A percentile compares a stretch with the other conserved stretches of the same genome.
Conservation (phyloP, 2,797 vertebrate genomes). For the Apodemus agrarius region DNA sequence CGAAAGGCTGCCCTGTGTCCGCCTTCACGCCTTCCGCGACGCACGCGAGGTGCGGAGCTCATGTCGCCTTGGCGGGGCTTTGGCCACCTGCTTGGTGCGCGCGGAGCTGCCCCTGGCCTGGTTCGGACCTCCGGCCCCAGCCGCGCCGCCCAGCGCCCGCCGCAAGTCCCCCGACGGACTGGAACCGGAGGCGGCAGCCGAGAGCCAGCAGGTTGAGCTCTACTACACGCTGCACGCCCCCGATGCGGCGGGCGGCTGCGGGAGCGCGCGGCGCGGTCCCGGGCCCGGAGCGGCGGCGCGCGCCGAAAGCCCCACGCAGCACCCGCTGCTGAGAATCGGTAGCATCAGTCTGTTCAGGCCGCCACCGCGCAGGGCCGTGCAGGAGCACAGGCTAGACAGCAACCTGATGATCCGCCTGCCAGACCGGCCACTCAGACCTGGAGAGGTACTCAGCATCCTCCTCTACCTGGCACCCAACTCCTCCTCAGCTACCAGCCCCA, state of each 20-base stretch:
- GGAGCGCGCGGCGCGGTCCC: constrained; percentile 80
- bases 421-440: constrained; percentile 94
- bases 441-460: constrained; percentile 93
- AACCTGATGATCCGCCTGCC: constrained; percentile 96
- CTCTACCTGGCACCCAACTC: constrained; percentile 96
- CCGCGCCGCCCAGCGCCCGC: constrained; percentile 88
- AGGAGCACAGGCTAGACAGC: constrained; percentile 95
- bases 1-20: constrained; percentile 95
- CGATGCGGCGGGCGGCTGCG: constrained; percentile 90
- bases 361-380: constrained; percentile 89
- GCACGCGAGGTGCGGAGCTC: constrained; percentile 95
- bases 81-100: constrained; percentile 96
- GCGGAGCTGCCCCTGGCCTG: constrained; percentile 94
- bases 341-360: constrained; percentile 96
- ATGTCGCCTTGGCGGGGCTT: constrained; percentile 93
- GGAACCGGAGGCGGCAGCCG: constrained; percentile 86
- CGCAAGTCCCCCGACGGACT: constrained; percentile 90
- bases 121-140: constrained; percentile 92
- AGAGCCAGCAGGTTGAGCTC: constrained; percentile 95
- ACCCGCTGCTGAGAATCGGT: constrained; percentile 97
- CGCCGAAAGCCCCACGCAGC: constrained; percentile 93
- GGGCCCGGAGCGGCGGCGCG: constrained; percentile 81
- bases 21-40: constrained; percentile 95
- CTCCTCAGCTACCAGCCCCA: constrained; percentile 92
- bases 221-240: constrained; percentile 96